A percentile compares a stretch with the other conserved stretches of the same genome.
Conservation (phyloP, 2,888 invertebrate genomes). For the Rhynchonema sp. region DNA sequence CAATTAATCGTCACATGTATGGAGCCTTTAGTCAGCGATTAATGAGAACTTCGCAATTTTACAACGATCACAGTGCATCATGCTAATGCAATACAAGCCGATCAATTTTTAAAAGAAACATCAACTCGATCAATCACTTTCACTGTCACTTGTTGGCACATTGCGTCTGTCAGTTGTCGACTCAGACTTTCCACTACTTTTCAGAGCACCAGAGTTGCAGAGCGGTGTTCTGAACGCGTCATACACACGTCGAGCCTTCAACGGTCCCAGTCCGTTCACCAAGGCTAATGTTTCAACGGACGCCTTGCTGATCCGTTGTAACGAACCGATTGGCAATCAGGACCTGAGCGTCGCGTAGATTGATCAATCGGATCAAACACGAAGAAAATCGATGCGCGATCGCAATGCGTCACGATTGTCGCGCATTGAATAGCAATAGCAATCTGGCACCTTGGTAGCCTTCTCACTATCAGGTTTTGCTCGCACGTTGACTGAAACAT, state of each 20-base stretch:
- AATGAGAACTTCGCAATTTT: too few species aligned
- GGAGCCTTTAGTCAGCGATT: too few species aligned
- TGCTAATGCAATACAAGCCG: too few species aligned
- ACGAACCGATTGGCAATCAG: constrained; percentile 17
- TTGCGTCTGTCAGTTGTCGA: too few species aligned
- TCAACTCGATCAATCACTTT: too few species aligned
- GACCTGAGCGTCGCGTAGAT: constrained; percentile 19
- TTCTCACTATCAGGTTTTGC: background rate
- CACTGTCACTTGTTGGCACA: too few species aligned
- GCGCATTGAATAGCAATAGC: background rate
- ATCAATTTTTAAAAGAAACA: too few species aligned
- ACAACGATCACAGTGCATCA: too few species aligned
- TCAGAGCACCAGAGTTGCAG: too few species aligned
- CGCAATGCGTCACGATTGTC: too few species aligned
- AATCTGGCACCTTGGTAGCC: background rate
- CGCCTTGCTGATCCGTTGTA: constrained; percentile 15
- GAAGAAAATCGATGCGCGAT: constrained; percentile 12
- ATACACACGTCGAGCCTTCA: constrained; percentile 18
- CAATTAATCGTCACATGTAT: too few species aligned
- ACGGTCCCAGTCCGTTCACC: constrained; percentile 20
- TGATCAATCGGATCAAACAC: constrained; percentile 17
- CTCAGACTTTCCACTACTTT: too few species aligned
- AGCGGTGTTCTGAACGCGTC: constrained; percentile 14
- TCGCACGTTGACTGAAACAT: background rate
- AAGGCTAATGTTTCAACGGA: constrained; percentile 8